Evolutionary conservation across 2,888 invertebrate species (phyloP), one percentile per base, ranked within the genome.

Genomic region (Pristionchus fissidentatus): DNA sequence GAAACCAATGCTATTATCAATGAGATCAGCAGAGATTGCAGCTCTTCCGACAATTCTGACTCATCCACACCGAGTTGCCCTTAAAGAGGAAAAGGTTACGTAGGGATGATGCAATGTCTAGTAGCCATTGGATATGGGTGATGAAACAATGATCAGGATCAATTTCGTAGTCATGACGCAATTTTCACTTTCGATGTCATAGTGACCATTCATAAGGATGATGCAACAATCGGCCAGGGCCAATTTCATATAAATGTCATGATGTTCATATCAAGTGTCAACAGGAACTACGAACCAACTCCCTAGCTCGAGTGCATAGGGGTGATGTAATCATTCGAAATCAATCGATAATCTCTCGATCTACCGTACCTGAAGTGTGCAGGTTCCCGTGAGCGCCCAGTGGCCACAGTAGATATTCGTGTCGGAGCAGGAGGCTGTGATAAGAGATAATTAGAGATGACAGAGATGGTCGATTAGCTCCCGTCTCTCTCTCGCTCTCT

Each of bases 21-120:
- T 4, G 3, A 10, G 3, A 55, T 79, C 79, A 79, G n/a, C 79
- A 79, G 26, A 79, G 29, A 79, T 79, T 79, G 79, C 79, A 79
- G 57, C 79, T 79, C 79, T 79, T 79, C 41, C 79, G 79, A 49
- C 79, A 79, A 57, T 79, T 79, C n/a, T 79, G 79, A 41, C 38
- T 57, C 79, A 79, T 79, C 79, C 79, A 79, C 49, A 77, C 41
- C 32, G 77, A 77, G 26, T 77, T 77, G 3, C 77, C 77, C 77
- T 77, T 46, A 1, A 77, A 77, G 62, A 29, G 29, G 35, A 62
- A 29, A 32, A 35, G 62, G n/a, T 52, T 52, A 52, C 13, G 38
- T 43, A 70, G 22, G 13, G 70, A 70, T 70, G 43, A 70, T 70
- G 70, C 70, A 62, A 62, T 62, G 57, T n/a, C 22, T 52, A 52